Evolutionary conservation across 2,797 vertebrate species (phyloP).

Genomic region (Chaetophractus vellerosus): DNA sequence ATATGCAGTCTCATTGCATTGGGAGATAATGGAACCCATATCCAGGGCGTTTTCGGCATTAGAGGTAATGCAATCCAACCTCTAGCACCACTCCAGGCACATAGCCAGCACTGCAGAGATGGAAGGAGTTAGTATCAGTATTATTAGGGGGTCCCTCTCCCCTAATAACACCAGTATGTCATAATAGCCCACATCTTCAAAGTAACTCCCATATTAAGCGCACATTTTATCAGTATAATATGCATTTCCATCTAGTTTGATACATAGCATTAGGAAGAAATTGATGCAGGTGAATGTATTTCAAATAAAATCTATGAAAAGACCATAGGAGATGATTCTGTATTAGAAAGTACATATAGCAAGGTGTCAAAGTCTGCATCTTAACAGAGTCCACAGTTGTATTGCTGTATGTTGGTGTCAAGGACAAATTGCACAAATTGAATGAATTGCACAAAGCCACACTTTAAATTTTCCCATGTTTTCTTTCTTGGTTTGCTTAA

Average conservation of each 20-base stretch:
- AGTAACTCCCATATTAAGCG: not conserved
- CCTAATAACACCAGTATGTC: not conserved
- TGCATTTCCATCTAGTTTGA: not conserved
- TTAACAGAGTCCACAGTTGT: not conserved
- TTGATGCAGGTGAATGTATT: not conserved
- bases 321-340: not conserved
- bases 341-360: not conserved
- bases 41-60: not conserved
- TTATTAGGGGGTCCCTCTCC: not conserved
- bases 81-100: conserved; percentile 27
- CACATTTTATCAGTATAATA: not conserved
- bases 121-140: not conserved
- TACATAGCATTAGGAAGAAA: not conserved
- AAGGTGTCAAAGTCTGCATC: not conserved
- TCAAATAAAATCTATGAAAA: not conserved
- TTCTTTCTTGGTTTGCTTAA: conserved; percentile 12
- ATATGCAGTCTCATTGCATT: not conserved
- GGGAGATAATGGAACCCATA: too few relatives aligned
- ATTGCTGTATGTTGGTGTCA: not conserved
- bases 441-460: not conserved
- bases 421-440: conserved; percentile 35
- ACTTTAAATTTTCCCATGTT: conserved; percentile 43
- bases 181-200: conserved; percentile 21
- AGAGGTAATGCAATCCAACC: not conserved
- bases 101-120: fast-evolving